phyloP scores from a whole-genome alignment of 2,113 vertebrate genomes.

The Labeo catla region DNA sequence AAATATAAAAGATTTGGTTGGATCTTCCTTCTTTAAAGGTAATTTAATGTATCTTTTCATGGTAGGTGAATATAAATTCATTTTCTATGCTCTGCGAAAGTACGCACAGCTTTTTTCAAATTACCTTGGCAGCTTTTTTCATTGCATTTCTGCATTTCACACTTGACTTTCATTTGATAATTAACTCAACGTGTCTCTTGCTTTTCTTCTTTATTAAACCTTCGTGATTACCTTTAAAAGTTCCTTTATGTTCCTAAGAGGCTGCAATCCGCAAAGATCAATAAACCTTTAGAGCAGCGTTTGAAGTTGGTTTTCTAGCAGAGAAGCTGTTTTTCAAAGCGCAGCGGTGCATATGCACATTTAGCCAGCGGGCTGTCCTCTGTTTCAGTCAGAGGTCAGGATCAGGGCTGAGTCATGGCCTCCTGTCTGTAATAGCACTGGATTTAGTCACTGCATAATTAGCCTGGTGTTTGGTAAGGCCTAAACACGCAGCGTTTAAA shows the following conservation, averaged over 20 bases:
- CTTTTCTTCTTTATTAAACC: slow-evolving; percentile 67
- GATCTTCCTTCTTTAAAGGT: not conserved
- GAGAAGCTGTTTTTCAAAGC: not conserved
- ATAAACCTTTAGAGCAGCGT: slow-evolving; percentile 51
- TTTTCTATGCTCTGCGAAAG: not conserved
- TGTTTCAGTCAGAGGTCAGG: slow-evolving; percentile 26
- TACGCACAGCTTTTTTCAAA: slow-evolving; percentile 30
- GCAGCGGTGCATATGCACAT: slow-evolving; percentile 1
- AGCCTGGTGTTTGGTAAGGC: not conserved
- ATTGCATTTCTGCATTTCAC: slow-evolving; percentile 58
- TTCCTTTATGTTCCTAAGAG: slow-evolving; percentile 52
- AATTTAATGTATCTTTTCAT: not conserved
- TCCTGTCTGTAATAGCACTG: not conserved
- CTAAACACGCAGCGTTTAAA: not conserved
- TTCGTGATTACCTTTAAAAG: slow-evolving; percentile 62
- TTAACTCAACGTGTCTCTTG: slow-evolving; percentile 65
- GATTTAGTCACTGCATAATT: slow-evolving; percentile 18
- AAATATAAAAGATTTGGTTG: not conserved
- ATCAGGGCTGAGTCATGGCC: slow-evolving; percentile 20
- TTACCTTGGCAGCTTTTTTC: slow-evolving; percentile 52
- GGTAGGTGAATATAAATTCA: not conserved
- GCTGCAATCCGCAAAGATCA: slow-evolving; percentile 30
- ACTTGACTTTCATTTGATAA: slow-evolving; percentile 67
- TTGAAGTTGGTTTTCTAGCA: slow-evolving; percentile 39
- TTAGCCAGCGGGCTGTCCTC: not conserved